A percentile compares a stretch with the other conserved stretches of the same genome.
Evolutionary conservation across 2,797 vertebrate species (phyloP).

Genomic region (Meriones psammophilus): DNA sequence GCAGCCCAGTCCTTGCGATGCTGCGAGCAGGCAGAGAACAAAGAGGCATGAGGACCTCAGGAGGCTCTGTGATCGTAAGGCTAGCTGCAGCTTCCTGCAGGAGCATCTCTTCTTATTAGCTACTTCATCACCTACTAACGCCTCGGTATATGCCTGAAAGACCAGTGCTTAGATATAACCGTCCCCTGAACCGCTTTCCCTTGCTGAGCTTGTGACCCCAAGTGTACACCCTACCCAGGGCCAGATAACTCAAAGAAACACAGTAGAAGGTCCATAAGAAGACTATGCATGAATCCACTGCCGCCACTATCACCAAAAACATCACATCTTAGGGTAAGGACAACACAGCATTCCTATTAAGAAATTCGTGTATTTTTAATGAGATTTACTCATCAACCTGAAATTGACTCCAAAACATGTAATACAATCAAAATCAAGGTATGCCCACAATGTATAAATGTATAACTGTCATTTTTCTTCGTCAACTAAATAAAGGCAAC

Average conservation of each 20-base stretch:
- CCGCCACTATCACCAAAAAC: not conserved
- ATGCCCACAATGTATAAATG: not conserved
- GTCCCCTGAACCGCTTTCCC: not conserved
- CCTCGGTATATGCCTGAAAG: constrained; percentile 20
- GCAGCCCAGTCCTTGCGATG: not conserved
- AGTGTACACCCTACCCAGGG: not conserved
- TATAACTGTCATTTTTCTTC: constrained; percentile 25
- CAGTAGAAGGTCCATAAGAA: not conserved
- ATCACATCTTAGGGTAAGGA: not conserved
- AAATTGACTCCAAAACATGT: constrained; percentile 29
- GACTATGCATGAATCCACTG: not conserved
- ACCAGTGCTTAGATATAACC: not conserved
- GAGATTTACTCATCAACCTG: constrained; percentile 31
- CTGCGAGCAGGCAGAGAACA: not conserved
- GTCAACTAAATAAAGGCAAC: constrained; percentile 12
- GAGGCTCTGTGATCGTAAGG: not conserved
- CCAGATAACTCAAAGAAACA: not conserved
- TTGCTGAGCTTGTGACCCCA: constrained; percentile 21
- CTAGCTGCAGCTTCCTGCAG: not conserved
- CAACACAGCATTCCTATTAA: constrained; percentile 28
- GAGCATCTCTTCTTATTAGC: not conserved
- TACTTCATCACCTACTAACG: constrained; percentile 5
- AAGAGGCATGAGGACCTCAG: not conserved
- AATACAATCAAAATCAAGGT: constrained; percentile 37
- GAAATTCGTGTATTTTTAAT: not conserved